Conservation (phyloP, 2,797 vertebrate species). For the Smutsia gigantea region DNA sequence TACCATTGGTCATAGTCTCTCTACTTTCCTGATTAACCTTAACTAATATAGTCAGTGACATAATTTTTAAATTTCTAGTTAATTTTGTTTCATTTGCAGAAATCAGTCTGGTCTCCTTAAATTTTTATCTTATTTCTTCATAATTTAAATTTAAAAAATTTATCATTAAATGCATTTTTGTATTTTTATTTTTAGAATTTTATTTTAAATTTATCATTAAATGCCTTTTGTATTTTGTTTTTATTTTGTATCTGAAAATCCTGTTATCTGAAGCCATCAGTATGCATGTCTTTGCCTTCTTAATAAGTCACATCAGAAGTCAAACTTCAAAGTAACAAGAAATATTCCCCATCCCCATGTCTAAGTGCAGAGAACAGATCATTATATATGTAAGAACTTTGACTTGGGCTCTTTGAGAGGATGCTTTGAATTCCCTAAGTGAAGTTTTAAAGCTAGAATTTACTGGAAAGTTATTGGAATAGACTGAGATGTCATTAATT, state of each 20-base stretch:
- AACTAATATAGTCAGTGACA: neutral
- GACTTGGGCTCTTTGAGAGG: neutral
- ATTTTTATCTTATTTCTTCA: neutral
- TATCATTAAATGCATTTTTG: neutral
- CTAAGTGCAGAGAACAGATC: neutral
- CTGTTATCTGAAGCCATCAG: neutral
- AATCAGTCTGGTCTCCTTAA: neutral
- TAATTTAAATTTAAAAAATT: neutral
- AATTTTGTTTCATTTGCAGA: neutral
- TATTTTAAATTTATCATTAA: neutral
- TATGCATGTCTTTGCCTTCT: neutral
- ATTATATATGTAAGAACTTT: neutral
- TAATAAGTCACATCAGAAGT: neutral
- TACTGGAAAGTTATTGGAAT: neutral
- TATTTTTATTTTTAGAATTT: neutral
- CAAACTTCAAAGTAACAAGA: neutral
- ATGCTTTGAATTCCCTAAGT: neutral
- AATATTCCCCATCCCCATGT: neutral
- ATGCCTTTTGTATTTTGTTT: neutral
- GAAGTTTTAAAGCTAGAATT: neutral
- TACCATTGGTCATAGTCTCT: neutral
- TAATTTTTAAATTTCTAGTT: neutral
- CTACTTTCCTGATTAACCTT: neutral
- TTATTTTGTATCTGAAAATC: neutral
- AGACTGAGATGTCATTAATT: neutral